phyloP scores from a whole-genome alignment of 2,113 vertebrate species.

The Dunckerocampus dactyliophorus region DNA sequence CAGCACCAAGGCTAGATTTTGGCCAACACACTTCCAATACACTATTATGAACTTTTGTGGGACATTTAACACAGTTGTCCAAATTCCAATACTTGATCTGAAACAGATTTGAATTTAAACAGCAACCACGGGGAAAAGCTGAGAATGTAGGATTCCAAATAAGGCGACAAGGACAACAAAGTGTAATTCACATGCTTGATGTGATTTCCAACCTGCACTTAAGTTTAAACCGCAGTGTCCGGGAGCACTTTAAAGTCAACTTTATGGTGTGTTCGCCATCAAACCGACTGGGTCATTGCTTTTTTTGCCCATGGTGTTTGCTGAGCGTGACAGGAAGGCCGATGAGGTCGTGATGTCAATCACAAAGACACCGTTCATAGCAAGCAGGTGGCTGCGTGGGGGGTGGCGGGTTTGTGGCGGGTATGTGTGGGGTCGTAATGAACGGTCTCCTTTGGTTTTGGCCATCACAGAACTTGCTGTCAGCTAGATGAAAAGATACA shows the following conservation, averaged over 20 bases:
- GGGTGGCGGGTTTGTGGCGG: conserved; percentile 11
- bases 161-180: conserved; percentile 6
- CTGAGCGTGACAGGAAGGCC: conserved; percentile 59
- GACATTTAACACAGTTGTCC: too few species aligned
- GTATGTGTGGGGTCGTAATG: conserved; percentile 39
- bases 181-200: too few species aligned
- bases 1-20: too few species aligned
- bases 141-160: conserved; percentile 1
- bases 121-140: not conserved
- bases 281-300: conserved; percentile 45
- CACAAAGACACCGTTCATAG: conserved; percentile 70
- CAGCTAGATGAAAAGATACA: conserved; percentile 24
- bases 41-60: too few species aligned
- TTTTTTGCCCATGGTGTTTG: conserved; percentile 36
- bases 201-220: conserved; percentile 37
- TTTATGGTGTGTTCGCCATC: conserved; percentile 51
- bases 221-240: conserved; percentile 30
- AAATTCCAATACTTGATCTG: too few species aligned
- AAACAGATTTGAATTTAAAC: too few species aligned
- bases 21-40: too few species aligned
- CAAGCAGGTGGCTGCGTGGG: conserved; percentile 61
- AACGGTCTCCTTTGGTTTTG: conserved; percentile 61
- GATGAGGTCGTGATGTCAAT: conserved; percentile 58
- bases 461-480: conserved; percentile 53
- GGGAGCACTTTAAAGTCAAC: conserved; percentile 42